Conservation (phyloP, 2,113 vertebrate genomes). For the Arvicanthis niloticus region DNA sequence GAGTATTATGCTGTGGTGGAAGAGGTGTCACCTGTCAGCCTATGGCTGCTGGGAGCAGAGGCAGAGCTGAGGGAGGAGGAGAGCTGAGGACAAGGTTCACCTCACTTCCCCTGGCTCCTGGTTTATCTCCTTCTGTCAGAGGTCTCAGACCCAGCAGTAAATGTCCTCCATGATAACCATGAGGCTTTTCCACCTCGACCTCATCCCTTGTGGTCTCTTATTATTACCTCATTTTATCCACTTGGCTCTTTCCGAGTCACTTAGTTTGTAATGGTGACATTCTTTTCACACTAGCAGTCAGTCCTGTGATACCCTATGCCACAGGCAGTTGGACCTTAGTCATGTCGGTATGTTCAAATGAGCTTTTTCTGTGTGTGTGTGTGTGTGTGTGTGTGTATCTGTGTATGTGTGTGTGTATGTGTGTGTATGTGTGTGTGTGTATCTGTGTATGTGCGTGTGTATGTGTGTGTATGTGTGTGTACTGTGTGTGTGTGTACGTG, state of each 20-base stretch:
- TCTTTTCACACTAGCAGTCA: neutral
- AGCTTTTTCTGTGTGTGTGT: neutral
- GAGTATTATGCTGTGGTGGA: neutral
- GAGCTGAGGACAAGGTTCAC: neutral
- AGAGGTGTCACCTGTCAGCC: neutral
- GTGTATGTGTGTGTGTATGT: neutral
- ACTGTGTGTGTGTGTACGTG: neutral
- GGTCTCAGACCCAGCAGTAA: neutral
- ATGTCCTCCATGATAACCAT: neutral
- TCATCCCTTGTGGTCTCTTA: neutral
- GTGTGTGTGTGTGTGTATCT: neutral
- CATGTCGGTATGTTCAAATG: neutral
- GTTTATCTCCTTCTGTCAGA: neutral
- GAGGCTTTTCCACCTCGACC: neutral
- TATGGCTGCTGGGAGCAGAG: neutral
- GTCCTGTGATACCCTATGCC: neutral
- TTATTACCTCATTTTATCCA: neutral
- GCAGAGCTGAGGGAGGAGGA: neutral
- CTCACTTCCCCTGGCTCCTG: neutral
- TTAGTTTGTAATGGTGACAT: neutral
- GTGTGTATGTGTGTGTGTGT: neutral
- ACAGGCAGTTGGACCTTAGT: neutral
- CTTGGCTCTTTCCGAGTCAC: neutral
- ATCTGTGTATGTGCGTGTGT: neutral
- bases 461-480: neutral